Percentiles rank a stretch among this genome's conserved stretches.
Evolutionary conservation across 2,113 vertebrate species (phyloP).

Genomic region (cat (Felis catus)): F.catus_Fca126_mat1.0 CM031421.1:72872501-72873000

Average conservation of each 20-base stretch:
- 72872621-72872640: not conserved
- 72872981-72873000: not conserved
- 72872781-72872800: not conserved
- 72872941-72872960: not conserved
- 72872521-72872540: slow-evolving; percentile 33
- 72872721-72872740: not conserved
- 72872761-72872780: not conserved
- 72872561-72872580: not conserved
- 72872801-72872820: not conserved
- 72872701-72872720: not conserved
- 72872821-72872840: not conserved
- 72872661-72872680: not conserved
- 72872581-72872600: not conserved
- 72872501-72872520: not conserved
- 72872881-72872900: not conserved
- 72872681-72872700: not conserved
- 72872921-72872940: not conserved
- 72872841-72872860: not conserved
- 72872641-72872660: not conserved
- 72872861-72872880: not conserved
- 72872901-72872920: not conserved
- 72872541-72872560: not conserved
- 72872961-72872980: not conserved
- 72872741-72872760: not conserved
- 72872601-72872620: not conserved